phyloP scores from a whole-genome alignment of 2,113 vertebrate genomes.

The Aramus guarauna region DNA sequence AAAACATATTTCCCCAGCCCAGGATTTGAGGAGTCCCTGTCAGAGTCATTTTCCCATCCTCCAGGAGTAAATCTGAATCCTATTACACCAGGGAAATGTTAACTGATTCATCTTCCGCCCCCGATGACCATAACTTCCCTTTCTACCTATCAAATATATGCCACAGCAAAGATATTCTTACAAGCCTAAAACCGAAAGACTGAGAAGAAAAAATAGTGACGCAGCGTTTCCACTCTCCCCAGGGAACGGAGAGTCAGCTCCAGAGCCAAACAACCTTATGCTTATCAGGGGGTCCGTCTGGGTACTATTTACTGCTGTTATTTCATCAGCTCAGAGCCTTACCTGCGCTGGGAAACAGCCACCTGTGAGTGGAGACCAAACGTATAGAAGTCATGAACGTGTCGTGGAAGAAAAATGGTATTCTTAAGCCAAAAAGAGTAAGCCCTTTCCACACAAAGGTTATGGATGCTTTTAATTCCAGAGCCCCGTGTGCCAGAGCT shows the following conservation, averaged over 20 bases:
- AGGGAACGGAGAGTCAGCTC: background rate
- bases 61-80: slow-evolving; percentile 13
- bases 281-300: background rate
- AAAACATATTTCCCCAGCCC: slow-evolving; percentile 7
- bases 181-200: background rate
- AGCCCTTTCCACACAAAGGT: slow-evolving; percentile 26
- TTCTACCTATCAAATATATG: background rate
- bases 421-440: background rate
- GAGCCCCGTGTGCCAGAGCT: background rate
- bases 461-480: slow-evolving; percentile 60
- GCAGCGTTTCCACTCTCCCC: background rate
- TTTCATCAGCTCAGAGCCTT: background rate
- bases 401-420: background rate
- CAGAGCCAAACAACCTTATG: background rate
- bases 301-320: background rate
- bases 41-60: slow-evolving; percentile 22
- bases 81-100: background rate
- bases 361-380: background rate
- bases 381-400: background rate
- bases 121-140: background rate
- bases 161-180: background rate
- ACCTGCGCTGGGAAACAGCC: background rate
- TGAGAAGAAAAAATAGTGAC: background rate
- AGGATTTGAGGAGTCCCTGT: background rate
- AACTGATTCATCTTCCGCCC: background rate